A percentile compares a stretch with the other conserved stretches of the same genome.
Conservation (phyloP, 2,888 invertebrate species). For the Phragmatobia fuliginosa region DNA sequence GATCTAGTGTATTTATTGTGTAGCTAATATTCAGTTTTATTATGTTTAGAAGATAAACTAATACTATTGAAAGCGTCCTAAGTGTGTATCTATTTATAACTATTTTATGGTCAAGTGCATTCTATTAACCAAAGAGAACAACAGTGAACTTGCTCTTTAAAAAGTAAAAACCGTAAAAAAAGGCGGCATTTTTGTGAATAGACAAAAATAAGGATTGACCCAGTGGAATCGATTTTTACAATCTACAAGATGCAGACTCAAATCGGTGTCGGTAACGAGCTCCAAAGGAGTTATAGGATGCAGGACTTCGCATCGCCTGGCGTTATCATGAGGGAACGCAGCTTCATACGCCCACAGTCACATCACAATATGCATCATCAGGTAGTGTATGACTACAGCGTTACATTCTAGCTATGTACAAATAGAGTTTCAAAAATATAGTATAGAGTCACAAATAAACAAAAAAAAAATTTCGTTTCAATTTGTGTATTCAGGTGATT, state of each 20-base stretch:
- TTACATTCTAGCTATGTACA: background rate
- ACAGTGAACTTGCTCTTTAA: conserved; percentile 39
- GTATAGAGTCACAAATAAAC: too few relatives aligned
- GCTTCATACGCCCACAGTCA: conserved; percentile 89
- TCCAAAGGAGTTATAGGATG: conserved; percentile 84
- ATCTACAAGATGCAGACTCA: conserved; percentile 79
- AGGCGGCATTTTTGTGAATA: conserved; percentile 42
- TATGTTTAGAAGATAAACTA: conserved; percentile 53
- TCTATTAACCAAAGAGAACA: conserved; percentile 68
- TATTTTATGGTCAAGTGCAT: conserved; percentile 60
- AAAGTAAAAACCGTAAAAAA: conserved; percentile 45
- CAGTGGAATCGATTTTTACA: conserved; percentile 30
- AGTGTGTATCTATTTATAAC: conserved; percentile 33
- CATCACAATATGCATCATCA: conserved; percentile 87
- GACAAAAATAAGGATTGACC: conserved; percentile 33
- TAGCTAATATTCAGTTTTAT: conserved; percentile 55
- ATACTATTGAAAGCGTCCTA: conserved; percentile 48
- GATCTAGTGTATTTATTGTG: conserved; percentile 85
- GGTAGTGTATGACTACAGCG: conserved; percentile 57
- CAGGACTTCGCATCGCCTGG: conserved; percentile 85
- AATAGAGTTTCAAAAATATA: background rate
- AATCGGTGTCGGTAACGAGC: conserved; percentile 76
- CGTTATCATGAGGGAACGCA: conserved; percentile 89
- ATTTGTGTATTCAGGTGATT: too few relatives aligned
- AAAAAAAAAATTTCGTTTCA: too few relatives aligned